Base-by-base conservation (phyloP, 2,888 invertebrate genomes). In the Eupelmus urozonus region DNA sequence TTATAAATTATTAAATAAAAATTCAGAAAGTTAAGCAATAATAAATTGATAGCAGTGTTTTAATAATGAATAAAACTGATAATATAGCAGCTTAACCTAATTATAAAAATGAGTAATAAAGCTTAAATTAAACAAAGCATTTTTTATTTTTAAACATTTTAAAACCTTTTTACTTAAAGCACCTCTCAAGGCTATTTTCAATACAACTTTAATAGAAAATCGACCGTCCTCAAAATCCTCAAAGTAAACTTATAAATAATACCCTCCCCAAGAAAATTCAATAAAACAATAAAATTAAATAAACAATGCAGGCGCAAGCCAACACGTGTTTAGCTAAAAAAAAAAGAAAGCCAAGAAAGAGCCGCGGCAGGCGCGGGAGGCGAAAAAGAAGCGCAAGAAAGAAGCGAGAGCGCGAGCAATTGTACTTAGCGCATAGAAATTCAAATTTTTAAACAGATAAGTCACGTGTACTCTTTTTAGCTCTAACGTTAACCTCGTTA, bases 381-480 rank as follows among this genome's bases (percentile, higher is more conserved):
- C 40, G 18, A 5, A 45, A 23, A 2, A 45, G 34, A 45, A 45
- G 16, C 7, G 23, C n/a, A 65, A 73, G 29, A 55, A 51, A 67
- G 42, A 34, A n/a, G 18, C 18, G 34, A 34, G 34, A 11, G 42
- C 53, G 9, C 20, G 62, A 25, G 72, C 80, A 80, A 80, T 78
- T 80, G 76, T 78, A 78, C 67, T 78, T 71, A 75, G 62, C 67
- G 59, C 63, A 80, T 76, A 80, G 66, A 80, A 80, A 80, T 80
- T 80, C 73, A 80, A 80, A 78, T 79, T 80, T 76, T 76, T 70
- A 69, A 65, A 78, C 62, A 72, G 76, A 80, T 80, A 80, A 80
- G 76, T 80, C 76, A 80, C 78, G 80, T 73, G 76, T 78, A 71
- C 78, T 73, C 70, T 80, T 78, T 78, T 80, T 76, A 49, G 65